Conservation (phyloP, 2,888 invertebrate genomes). For the Pharmacophagus antenor region DNA sequence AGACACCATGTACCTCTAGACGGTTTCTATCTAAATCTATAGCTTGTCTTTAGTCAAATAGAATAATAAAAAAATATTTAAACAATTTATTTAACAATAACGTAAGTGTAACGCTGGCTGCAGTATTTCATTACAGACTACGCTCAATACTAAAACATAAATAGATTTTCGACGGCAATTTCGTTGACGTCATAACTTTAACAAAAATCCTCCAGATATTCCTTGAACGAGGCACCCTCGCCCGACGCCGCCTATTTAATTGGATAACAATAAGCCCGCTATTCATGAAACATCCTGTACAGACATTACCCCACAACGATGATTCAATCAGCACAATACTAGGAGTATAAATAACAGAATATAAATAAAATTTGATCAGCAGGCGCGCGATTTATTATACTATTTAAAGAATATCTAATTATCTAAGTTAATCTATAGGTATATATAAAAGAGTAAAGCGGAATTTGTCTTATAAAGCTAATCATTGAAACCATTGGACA, state of each 20-base stretch:
- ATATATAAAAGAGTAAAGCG: background rate
- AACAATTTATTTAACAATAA: too few relatives aligned
- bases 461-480: background rate
- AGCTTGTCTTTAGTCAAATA: too few relatives aligned
- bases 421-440: background rate
- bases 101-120: too few relatives aligned
- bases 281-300: slow-evolving; percentile 20
- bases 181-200: background rate
- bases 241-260: slow-evolving; percentile 7
- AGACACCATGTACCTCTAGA: too few relatives aligned
- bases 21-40: too few relatives aligned
- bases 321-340: background rate
- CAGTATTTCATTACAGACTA: background rate
- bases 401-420: background rate
- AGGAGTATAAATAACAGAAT: background rate
- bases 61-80: too few relatives aligned
- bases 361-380: background rate
- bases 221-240: background rate
- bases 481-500: background rate
- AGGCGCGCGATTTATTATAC: background rate
- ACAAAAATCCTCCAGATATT: too few relatives aligned
- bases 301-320: slow-evolving; percentile 14
- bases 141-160: background rate
- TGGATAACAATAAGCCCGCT: slow-evolving; percentile 7
- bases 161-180: background rate